Base-by-base conservation (phyloP, 37 sponge, comb jelly and placozoan species). In the Geodia barretti region DNA sequence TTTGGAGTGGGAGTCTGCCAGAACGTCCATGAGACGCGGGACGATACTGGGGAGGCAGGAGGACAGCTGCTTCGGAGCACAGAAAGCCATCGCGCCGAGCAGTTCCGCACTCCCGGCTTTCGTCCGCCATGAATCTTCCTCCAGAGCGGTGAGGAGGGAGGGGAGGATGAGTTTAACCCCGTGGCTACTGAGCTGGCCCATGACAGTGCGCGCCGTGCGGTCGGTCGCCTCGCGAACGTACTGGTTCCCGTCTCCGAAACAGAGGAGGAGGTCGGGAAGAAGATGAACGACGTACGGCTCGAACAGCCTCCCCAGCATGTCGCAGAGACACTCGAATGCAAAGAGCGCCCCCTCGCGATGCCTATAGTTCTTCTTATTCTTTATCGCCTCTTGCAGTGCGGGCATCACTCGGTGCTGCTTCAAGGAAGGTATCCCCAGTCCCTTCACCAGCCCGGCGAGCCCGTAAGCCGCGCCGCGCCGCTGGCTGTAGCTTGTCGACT, bases 121-220 rank as follows among this genome's bases (percentile, higher is more conserved):
- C 1, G 99, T 99, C 43, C 99, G 78, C 99, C 99, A 99, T 0
- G 93, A 92, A 76, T 99, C 99, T 40, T 99, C 97, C 30, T 97
- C 79, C 25, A 99, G 89, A 39, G 95, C 99, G 21, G 78, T 79
- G 72, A 99, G 78, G 19, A 99, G 90, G 32, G 92, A 89, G 4
- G 99, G 99, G n/a, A 99, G 89, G 31, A 99, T 86, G 34, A 94
- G 89, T 75, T 97, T 99, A 59, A 99, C 97, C 23, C 99, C 99
- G 83, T 99, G 97, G 29, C 88, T 94, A 83, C 99, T 99, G 62
- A 99, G 79, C 41, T 97, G 84, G 24, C 78, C 79, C 99, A 99
- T 99, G 64, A 99, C 95, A 28, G 95, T 93, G 1, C 86, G 70
- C 17, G 99, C 93, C 25, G 99, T 92, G 17, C 86, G 85, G 37